These are phyloP conservation scores for Oreonectes daqikongensis DNA, from an alignment of 2,797 vertebrate genomes.

Conservation along the genomic window DNA sequence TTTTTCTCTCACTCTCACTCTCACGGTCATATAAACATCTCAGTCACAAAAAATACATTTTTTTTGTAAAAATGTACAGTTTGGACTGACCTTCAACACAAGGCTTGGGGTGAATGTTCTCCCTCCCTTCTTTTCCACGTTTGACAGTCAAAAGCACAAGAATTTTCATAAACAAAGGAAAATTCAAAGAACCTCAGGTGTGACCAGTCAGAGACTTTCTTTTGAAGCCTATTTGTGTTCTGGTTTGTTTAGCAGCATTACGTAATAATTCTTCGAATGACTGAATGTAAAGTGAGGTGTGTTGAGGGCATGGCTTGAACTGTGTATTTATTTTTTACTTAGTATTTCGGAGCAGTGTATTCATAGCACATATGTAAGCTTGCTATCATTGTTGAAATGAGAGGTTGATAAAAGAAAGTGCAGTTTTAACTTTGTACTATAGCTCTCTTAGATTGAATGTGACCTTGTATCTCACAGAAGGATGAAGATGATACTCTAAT, in stretches of 20 bases:
- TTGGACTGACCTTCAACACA: neutral
- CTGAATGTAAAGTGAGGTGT: neutral
- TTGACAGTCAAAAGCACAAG: slow-evolving; percentile 9
- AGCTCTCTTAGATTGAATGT: neutral
- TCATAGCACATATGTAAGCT: neutral
- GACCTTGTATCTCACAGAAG: slow-evolving; percentile 5
- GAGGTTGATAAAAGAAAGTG: neutral
- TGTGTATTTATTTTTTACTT: neutral
- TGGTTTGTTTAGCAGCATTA: slow-evolving; percentile 32
- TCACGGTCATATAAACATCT: neutral
- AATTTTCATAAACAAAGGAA: slow-evolving; percentile 29
- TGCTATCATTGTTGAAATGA: neutral
- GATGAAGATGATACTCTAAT: slow-evolving; percentile 6
- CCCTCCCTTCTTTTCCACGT: neutral
- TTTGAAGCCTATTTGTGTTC: neutral
- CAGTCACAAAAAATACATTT: neutral
- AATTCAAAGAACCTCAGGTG: neutral
- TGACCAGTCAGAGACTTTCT: slow-evolving; percentile 5
- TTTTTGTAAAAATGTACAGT: neutral
- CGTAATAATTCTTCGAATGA: neutral
- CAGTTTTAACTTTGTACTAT: neutral
- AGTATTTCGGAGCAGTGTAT: neutral
- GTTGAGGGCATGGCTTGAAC: neutral
- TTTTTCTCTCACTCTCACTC: neutral
- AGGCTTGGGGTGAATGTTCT: neutral